Base-by-base conservation (phyloP, 2,888 invertebrate species). In the Parelbella ahira region DNA sequence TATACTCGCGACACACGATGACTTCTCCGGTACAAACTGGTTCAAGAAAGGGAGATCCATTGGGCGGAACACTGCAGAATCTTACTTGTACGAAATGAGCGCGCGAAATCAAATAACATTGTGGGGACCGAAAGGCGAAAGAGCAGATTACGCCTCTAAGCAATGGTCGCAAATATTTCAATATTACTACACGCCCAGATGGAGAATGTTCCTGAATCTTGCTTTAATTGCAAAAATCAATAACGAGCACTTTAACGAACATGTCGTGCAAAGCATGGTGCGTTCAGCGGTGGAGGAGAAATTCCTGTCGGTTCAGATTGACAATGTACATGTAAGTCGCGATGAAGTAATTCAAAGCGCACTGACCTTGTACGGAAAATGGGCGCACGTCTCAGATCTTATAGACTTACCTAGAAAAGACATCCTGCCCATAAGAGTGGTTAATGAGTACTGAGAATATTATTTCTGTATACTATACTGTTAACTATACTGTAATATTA, bases 51-150 rank as follows among this genome's bases (percentile, higher is more conserved):
- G 81, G 0, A 53, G 43, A 9, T 10, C 11, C 0, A 47, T 72
- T 1, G 63, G 62, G 0, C 28, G 3, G 0, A 51, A 50, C 1
- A 5, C 41, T 0, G 45, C 48, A 5, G 77, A 79, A 20, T 39
- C 38, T 0, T 66, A 64, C 25, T 44, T 65, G 0, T 84, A 79
- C 45, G 67, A 72, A 20, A 53, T 83, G 57, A 97, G 97, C 69
- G 96, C 97, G 0, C 89, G 94, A 36, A 97, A 97, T 81, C 98
- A 98, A 76, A 93, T 98, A 25, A 97, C 97, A 0, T 71, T 97
- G 5, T 98, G 98, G 98, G 98, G 98, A 8, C 97, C 97, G 0
- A 89, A 89, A 32, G 97, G 96, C 0, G 93, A 97, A 82, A 97
- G 97, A 45, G 78, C 91, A 11, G 97, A 98, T 69, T 98, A 98